Base-by-base conservation (phyloP, 2,888 invertebrate species). In the Drosophila cracens region DNA sequence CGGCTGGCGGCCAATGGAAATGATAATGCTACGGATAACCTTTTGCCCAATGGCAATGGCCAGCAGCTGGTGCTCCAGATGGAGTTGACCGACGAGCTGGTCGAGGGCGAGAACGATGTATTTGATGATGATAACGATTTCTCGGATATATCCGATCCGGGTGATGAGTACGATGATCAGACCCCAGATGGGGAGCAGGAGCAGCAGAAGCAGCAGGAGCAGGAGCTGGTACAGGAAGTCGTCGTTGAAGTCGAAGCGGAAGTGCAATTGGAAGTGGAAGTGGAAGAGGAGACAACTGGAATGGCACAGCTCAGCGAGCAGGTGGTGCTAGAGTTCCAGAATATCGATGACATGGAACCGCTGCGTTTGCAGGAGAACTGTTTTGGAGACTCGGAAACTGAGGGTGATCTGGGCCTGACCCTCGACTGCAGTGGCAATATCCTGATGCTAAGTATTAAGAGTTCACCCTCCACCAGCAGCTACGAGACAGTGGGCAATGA, bases 41-140 rank as follows among this genome's bases (percentile, higher is more conserved):
- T 6, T 36, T 53, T 73, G 43, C 18, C 74, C 46, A 74, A 79
- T 31, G 71, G 64, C 33, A 51, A 43, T 3, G 52, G 53, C 0
- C 72, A 56, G 1, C 27, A 60, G 25, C n/a, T 18, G 43, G 27
- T 29, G 27, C 11, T 38, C 0, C 38, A 29, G 7, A 25, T 56
- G n/a, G 56, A 38, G 38, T 29, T 29, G n/a, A 38, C 13, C n/a
- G 51, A 40, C 4, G 94, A 94, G 0, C 25, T 43, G 46, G 94
- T 94, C 91, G 94, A 89, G 60, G 94, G 94, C 91, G 95, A 94
- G 80, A 92, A 93, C 68, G 93, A 94, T 85, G 92, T 94, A 75
- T 94, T 94, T 92, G 94, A 94, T 83, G 93, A 94, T 87, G 93
- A 94, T 88, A 93, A 92, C 92, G 94, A 94, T 92, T 91, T 94